These are phyloP conservation scores for Cryptotermes secundus DNA, from an alignment of 1,140 invertebrate genomes.

Conservation along the genomic window DNA sequence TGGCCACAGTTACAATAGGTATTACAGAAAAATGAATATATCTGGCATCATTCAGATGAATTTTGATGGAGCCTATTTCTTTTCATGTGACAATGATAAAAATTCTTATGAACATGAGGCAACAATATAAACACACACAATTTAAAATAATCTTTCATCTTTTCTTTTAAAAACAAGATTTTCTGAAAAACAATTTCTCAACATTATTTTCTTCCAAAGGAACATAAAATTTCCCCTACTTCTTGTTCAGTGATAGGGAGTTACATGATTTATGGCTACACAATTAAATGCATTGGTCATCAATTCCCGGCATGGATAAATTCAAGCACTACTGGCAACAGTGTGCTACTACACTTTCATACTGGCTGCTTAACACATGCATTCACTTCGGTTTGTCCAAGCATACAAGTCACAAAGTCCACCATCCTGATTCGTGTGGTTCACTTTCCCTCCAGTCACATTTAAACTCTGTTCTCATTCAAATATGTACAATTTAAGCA, in stretches of 20 bases:
- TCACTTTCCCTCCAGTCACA: not conserved
- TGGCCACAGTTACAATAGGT: not conserved
- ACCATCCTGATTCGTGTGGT: not conserved
- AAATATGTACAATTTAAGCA: not conserved
- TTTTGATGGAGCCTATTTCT: not conserved
- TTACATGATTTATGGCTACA: not conserved
- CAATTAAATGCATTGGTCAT: not conserved
- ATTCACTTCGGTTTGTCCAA: not conserved
- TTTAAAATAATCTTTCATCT: not conserved
- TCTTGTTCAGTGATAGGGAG: not conserved
- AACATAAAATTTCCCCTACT: not conserved
- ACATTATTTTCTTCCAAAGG: not conserved
- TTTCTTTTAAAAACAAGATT: not conserved
- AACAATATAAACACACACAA: not conserved
- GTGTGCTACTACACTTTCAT: not conserved
- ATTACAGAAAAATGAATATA: not conserved
- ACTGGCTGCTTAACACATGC: not conserved
- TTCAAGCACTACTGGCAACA: not conserved
- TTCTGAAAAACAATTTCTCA: not conserved
- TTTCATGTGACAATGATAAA: not conserved
- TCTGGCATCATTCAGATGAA: not conserved
- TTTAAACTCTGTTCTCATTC: not conserved
- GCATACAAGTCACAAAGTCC: not conserved
- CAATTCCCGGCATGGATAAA: constrained; percentile 14
- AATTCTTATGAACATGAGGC: not conserved